A percentile compares a stretch with the other conserved stretches of the same genome.
These are phyloP conservation scores for Drosophila peninsularis DNA, from an alignment of 2,888 invertebrate species.

Conservation along the genomic window DNA sequence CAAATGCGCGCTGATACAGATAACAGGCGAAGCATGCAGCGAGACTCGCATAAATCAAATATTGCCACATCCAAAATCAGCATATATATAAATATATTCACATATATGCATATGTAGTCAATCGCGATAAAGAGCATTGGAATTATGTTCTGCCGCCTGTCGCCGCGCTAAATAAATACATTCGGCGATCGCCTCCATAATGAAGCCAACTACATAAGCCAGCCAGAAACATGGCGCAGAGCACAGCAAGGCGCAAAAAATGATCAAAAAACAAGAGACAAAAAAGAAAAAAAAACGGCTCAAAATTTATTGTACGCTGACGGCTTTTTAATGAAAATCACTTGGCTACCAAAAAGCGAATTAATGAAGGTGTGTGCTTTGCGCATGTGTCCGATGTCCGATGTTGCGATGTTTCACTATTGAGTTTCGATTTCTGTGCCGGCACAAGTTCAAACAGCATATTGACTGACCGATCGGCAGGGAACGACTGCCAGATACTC, in stretches of 20 bases:
- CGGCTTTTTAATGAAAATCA: conserved; percentile 80
- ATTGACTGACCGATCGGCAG: too few relatives aligned
- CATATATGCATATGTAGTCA: conserved; percentile 3
- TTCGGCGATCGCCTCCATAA: conserved; percentile 60
- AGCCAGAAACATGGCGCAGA: conserved; percentile 55
- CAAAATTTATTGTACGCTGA: conserved; percentile 79
- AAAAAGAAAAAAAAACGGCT: conserved; percentile 54
- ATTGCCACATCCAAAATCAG: conserved; percentile 30
- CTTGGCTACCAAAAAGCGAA: conserved; percentile 74
- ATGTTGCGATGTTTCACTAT: conserved; percentile 40
- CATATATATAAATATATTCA: conserved; percentile 7
- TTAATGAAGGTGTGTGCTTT: conserved; percentile 64
- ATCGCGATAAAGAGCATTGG: conserved; percentile 70
- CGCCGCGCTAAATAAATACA: conserved; percentile 68
- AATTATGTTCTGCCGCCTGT: conserved; percentile 76
- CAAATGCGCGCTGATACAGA: conserved; percentile 56
- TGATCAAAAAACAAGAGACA: conserved; percentile 21
- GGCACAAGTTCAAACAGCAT: conserved; percentile 63
- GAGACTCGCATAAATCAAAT: conserved; percentile 64
- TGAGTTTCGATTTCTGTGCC: conserved; percentile 42
- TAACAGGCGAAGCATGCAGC: conserved; percentile 25
- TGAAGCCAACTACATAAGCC: conserved; percentile 55
- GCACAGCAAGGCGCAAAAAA: conserved; percentile 60
- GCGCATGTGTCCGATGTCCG: conserved; percentile 58
- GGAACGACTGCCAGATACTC: background rate